A percentile compares a stretch with the other conserved stretches of the same genome.
phyloP scores from a whole-genome alignment of 1,140 invertebrate genomes.

The Teleogryllus occipitalis region DNA sequence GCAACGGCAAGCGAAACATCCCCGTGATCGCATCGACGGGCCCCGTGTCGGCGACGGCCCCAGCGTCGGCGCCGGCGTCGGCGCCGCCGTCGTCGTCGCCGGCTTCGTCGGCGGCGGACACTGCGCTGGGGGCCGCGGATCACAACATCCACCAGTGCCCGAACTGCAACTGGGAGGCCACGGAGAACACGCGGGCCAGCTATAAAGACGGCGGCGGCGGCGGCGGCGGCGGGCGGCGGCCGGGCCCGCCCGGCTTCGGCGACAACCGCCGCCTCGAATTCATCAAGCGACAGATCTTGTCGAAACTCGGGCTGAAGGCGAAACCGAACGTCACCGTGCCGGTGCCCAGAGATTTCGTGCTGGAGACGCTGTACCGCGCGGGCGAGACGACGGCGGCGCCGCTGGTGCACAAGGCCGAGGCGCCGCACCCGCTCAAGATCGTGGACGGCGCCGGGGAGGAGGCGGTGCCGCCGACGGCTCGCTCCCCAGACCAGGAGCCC shows the following conservation, averaged over 20 bases:
- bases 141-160: no score
- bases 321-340: constrained; percentile 62
- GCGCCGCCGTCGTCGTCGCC: no score
- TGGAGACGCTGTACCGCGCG: constrained; percentile 47
- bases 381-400: no score
- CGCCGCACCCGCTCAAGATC: constrained; percentile 30
- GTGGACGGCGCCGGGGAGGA: constrained; percentile 20
- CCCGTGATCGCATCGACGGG: no score
- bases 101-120: no score
- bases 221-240: background rate
- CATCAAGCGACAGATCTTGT: constrained; percentile 67
- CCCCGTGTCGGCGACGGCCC: no score
- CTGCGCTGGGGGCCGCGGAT: no score
- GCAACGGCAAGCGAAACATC: no score
- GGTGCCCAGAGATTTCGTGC: constrained; percentile 54
- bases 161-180: no score
- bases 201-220: background rate
- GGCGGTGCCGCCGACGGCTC: constrained; percentile 25
- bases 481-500: constrained; percentile 37
- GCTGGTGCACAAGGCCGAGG: constrained; percentile 46
- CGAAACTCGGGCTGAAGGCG: constrained; percentile 57
- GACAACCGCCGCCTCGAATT: constrained; percentile 59
- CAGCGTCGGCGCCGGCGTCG: no score
- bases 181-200: background rate
- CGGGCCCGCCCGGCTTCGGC: background rate